Evolutionary conservation across 1,140 invertebrate genomes (phyloP).

Genomic region (Drosophila repleta): DNA sequence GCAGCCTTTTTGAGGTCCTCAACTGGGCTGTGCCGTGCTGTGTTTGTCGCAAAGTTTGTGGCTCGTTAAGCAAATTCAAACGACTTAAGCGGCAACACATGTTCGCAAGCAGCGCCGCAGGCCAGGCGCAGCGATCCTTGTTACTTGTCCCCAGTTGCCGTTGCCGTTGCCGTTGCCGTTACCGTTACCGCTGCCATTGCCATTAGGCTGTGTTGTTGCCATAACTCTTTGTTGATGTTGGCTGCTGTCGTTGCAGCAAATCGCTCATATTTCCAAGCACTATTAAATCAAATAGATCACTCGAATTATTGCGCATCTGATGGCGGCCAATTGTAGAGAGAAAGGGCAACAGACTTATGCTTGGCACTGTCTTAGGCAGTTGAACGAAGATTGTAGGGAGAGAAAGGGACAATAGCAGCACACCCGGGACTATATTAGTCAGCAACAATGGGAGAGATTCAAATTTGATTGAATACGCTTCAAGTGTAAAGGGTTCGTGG

Average conservation of each 20-base stretch:
- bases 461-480: no score
- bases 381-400: no score
- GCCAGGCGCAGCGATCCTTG: slow-evolving; percentile 23
- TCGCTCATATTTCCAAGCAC: slow-evolving; percentile 67
- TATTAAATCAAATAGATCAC: slow-evolving; percentile 68
- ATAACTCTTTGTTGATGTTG: slow-evolving; percentile 64
- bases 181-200: no score
- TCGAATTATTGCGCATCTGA: slow-evolving; percentile 5
- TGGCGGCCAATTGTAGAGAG: not conserved
- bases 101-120: slow-evolving; percentile 56
- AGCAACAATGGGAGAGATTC: no score
- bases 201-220: slow-evolving; percentile 50
- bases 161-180: no score
- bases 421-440: no score
- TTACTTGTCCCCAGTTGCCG: not conserved
- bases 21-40: not conserved
- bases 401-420: no score
- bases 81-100: slow-evolving; percentile 81
- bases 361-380: no score
- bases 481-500: no score
- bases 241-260: slow-evolving; percentile 70
- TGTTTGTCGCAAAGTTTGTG: slow-evolving; percentile 80
- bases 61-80: slow-evolving; percentile 82
- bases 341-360: slow-evolving; percentile 7
- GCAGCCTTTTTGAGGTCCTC: slow-evolving; percentile 3